A percentile compares a stretch with the other conserved stretches of the same genome.
Evolutionary conservation across 2,797 vertebrate species (phyloP).

Genomic region (Muscicapa striata): DNA sequence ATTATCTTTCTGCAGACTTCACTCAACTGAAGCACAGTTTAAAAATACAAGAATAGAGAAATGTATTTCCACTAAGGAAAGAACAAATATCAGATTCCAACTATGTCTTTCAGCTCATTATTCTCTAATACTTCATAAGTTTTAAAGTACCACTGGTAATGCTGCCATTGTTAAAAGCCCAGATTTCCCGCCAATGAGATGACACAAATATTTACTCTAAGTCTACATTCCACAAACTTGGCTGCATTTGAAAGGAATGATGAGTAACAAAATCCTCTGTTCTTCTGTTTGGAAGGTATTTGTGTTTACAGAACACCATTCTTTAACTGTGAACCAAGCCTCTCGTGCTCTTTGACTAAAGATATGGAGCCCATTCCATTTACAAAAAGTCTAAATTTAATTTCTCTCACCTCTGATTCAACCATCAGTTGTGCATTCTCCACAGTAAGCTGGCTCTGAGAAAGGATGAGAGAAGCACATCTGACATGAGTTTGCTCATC

Average conservation of each 20-base stretch:
- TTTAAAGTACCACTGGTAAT: slow-evolving; percentile 51
- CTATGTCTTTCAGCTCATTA: slow-evolving; percentile 40
- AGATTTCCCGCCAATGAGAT: slow-evolving; percentile 60
- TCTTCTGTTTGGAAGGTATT: slow-evolving; percentile 61
- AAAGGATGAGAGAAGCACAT: slow-evolving; percentile 56
- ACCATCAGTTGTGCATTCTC: not conserved
- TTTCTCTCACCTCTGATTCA: slow-evolving; percentile 43
- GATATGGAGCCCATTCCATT: not conserved
- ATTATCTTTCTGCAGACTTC: not conserved
- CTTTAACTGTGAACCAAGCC: not conserved
- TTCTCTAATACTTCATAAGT: slow-evolving; percentile 49
- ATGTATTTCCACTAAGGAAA: not conserved
- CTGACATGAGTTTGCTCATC: slow-evolving; percentile 64
- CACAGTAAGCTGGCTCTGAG: slow-evolving; percentile 22
- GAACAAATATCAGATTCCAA: slow-evolving; percentile 28
- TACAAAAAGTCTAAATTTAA: not conserved
- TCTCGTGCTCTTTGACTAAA: not conserved
- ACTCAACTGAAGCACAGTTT: not conserved
- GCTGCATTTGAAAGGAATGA: slow-evolving; percentile 70
- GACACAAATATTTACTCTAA: slow-evolving; percentile 73
- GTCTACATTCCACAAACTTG: slow-evolving; percentile 58
- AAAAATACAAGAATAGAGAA: not conserved
- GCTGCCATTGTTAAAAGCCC: slow-evolving; percentile 32
- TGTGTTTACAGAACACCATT: slow-evolving; percentile 59
- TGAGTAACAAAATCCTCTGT: slow-evolving; percentile 62